phyloP scores from a whole-genome alignment of 2,888 invertebrate species.

The Disparrhopalites patrizii region DNA sequence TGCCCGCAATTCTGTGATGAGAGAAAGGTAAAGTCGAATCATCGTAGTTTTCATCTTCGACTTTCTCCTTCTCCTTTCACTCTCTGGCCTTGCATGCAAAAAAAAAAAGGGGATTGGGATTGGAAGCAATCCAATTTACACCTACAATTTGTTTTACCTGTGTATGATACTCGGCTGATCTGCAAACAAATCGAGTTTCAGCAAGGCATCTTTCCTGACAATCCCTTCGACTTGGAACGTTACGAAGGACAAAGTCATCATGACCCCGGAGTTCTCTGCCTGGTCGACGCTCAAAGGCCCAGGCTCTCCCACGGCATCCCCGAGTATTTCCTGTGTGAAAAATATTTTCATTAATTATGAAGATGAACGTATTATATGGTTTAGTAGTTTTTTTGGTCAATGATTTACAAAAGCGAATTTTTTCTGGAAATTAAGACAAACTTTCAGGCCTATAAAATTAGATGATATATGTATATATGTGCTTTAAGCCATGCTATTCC shows the following conservation, averaged over 20 bases:
- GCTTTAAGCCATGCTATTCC: neutral
- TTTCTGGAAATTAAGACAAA: neutral
- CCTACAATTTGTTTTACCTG: conserved; percentile 36
- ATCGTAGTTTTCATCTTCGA: too few species aligned
- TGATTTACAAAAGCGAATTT: conserved; percentile 1
- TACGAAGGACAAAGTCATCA: conserved; percentile 53
- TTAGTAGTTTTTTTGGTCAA: conserved; percentile 7
- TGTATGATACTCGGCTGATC: conserved; percentile 57
- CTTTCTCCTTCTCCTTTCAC: too few species aligned
- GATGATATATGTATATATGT: neutral
- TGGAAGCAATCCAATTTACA: conserved; percentile 7
- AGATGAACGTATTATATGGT: neutral
- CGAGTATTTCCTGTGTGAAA: conserved; percentile 32
- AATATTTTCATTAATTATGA: conserved; percentile 7
- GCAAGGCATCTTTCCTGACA: conserved; percentile 56
- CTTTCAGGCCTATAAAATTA: too few species aligned
- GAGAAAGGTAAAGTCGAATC: too few species aligned
- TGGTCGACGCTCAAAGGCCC: conserved; percentile 56
- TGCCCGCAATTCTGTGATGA: too few species aligned
- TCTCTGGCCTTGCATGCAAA: too few species aligned
- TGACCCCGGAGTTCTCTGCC: conserved; percentile 54
- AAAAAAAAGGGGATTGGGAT: neutral
- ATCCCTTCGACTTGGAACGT: conserved; percentile 55
- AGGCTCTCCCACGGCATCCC: conserved; percentile 52
- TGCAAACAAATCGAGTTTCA: conserved; percentile 51